These are phyloP conservation scores for Drosophila rubida DNA, from an alignment of 2,888 invertebrate genomes.

Conservation along the genomic window DNA sequence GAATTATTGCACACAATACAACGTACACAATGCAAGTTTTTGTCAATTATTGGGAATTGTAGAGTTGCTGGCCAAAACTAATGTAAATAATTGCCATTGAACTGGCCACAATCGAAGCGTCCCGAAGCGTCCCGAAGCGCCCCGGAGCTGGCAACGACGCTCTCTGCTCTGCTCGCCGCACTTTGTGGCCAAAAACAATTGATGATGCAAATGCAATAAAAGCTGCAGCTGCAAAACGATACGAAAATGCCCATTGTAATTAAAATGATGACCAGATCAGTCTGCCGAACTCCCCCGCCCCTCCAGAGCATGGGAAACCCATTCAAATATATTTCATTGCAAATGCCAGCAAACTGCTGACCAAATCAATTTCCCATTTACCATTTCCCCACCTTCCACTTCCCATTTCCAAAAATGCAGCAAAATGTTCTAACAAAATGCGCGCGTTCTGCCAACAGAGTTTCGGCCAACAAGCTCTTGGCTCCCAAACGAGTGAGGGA, in stretches of 20 bases:
- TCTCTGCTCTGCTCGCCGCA: conserved; percentile 12
- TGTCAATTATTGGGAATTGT: conserved; percentile 35
- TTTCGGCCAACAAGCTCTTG: conserved; percentile 8
- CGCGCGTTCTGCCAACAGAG: conserved; percentile 22
- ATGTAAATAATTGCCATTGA: conserved; percentile 54
- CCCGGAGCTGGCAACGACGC: background rate
- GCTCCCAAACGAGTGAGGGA: background rate
- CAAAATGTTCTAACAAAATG: conserved; percentile 15
- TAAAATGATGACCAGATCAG: conserved; percentile 47
- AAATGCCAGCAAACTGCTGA: conserved; percentile 60
- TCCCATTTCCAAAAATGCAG: conserved; percentile 34
- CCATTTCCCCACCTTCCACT: conserved; percentile 51
- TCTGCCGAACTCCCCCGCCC: no score
- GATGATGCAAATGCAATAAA: conserved; percentile 39
- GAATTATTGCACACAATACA: conserved; percentile 22
- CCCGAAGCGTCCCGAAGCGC: background rate
- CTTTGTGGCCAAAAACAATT: conserved; percentile 35
- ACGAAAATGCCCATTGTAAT: conserved; percentile 40
- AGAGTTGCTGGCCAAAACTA: conserved; percentile 29
- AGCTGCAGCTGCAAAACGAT: conserved; percentile 9
- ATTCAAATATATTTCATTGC: conserved; percentile 37
- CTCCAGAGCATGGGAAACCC: background rate
- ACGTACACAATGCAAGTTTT: conserved; percentile 3
- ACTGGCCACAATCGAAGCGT: conserved; percentile 18
- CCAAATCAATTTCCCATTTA: conserved; percentile 56